Conservation (phyloP, 2,888 invertebrate species). For the Rhamnusium bicolor region DNA sequence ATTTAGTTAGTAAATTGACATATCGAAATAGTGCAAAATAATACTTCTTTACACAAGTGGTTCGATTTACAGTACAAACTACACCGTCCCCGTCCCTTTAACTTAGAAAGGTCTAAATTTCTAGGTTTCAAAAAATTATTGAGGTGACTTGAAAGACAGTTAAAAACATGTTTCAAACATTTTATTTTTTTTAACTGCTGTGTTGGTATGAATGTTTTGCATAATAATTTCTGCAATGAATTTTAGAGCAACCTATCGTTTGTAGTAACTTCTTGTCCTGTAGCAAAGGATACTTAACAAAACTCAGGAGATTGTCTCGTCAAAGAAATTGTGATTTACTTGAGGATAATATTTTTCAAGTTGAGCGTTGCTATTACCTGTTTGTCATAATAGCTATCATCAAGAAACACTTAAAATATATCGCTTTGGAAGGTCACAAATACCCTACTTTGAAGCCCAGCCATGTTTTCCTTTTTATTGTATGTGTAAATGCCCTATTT, state of each 20-base stretch:
- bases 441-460: constrained; percentile 30
- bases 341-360: constrained; percentile 35
- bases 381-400: constrained; percentile 55
- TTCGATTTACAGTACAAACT: no score
- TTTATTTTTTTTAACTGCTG: no score
- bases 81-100: no score
- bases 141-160: no score
- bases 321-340: constrained; percentile 44
- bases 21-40: no score
- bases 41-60: no score
- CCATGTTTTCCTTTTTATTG: constrained; percentile 11
- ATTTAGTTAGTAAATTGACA: no score
- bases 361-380: constrained; percentile 41
- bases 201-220: no score
- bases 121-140: no score
- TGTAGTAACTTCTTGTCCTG: constrained; percentile 13
- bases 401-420: constrained; percentile 40
- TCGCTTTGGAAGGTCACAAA: constrained; percentile 41
- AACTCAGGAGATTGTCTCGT: constrained; percentile 20
- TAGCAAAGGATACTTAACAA: constrained; percentile 12
- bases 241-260: neutral
- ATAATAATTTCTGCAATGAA: no score
- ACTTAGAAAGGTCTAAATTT: no score
- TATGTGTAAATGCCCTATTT: constrained; percentile 8
- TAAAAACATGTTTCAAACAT: no score